phyloP scores from a whole-genome alignment of 2,113 vertebrate species.

The Mirounga angustirostris region DNA sequence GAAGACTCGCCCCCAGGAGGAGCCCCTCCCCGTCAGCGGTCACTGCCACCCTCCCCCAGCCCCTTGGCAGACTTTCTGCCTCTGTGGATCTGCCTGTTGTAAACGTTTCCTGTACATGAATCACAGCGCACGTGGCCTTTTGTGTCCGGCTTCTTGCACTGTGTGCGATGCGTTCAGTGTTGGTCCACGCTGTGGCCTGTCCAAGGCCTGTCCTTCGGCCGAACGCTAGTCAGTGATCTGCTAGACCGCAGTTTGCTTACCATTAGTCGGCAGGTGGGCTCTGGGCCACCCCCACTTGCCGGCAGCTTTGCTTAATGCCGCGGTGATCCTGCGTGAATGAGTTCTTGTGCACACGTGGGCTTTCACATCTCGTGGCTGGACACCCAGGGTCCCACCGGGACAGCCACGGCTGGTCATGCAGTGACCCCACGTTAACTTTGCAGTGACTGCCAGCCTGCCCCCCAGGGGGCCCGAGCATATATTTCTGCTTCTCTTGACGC shows the following conservation, averaged over 20 bases:
- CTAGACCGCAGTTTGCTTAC: neutral
- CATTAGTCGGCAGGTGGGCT: no score
- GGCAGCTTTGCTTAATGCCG: neutral
- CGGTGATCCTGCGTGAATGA: accelerated
- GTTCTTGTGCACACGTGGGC: neutral
- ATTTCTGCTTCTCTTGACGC: neutral
- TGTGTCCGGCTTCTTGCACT: neutral
- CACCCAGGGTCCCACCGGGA: neutral
- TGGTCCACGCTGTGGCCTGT: neutral
- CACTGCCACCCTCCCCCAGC: neutral
- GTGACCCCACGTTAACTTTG: no score
- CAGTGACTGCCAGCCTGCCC: accelerated
- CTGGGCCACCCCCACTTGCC: neutral
- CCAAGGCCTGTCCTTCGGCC: neutral
- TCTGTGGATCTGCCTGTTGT: neutral
- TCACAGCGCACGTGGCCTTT: neutral
- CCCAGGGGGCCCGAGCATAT: neutral
- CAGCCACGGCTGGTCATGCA: accelerated
- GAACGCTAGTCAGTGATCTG: neutral
- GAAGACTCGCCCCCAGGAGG: neutral
- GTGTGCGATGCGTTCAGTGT: neutral
- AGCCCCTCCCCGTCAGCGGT: neutral
- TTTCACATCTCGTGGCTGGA: neutral
- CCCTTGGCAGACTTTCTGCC: neutral
- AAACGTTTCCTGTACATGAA: neutral